phyloP scores from a whole-genome alignment of 2,888 invertebrate species.

The Drosophila atripex region DNA sequence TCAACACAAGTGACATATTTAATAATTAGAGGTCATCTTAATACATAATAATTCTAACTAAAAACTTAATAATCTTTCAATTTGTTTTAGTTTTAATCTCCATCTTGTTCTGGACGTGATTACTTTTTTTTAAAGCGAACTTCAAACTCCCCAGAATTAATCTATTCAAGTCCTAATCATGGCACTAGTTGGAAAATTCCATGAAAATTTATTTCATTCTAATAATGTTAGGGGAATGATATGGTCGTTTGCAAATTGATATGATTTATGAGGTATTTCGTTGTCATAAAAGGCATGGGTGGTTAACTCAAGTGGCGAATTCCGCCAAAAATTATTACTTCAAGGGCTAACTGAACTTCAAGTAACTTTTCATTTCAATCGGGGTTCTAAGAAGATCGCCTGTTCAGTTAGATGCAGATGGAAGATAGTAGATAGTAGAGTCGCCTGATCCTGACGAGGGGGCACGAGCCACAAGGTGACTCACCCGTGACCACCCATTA shows the following conservation, averaged over 20 bases:
- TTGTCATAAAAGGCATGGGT: not conserved
- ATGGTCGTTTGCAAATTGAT: not conserved
- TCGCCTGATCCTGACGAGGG: conserved; percentile 50
- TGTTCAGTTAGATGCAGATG: not conserved
- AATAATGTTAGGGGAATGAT: not conserved
- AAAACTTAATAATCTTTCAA: no score
- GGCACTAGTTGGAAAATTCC: not conserved
- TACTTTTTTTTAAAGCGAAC: not conserved
- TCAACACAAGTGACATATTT: no score
- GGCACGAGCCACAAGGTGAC: conserved; percentile 33
- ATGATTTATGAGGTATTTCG: not conserved
- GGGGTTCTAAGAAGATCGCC: not conserved
- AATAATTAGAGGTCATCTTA: no score
- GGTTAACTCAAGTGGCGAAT: not conserved
- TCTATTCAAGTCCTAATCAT: not conserved
- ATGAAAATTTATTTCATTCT: not conserved
- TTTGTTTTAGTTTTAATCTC: not conserved
- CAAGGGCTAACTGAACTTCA: not conserved
- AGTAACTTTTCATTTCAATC: conserved; percentile 1
- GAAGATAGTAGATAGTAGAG: not conserved
- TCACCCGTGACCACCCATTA: conserved; percentile 43
- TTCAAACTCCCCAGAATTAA: not conserved
- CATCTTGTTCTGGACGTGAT: not conserved
- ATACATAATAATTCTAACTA: no score
- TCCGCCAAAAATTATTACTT: not conserved